Base-by-base conservation (phyloP, 2,113 vertebrate genomes). In the Cyanoliseus patagonus region DNA sequence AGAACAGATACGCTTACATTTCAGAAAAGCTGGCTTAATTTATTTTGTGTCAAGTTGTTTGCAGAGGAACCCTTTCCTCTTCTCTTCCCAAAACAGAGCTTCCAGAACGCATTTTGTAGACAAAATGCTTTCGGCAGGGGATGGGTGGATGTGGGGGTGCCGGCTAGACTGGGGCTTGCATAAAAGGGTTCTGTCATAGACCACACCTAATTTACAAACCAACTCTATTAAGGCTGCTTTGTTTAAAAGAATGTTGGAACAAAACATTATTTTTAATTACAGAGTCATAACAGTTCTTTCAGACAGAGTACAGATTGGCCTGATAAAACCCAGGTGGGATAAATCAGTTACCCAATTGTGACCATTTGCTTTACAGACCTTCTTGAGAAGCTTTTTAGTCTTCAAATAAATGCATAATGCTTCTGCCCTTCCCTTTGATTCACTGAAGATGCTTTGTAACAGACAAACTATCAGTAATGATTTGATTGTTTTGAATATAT, bases 181-280 rank as follows among this genome's bases (percentile, higher is more conserved):
- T 89, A 78, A 95, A 94, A 68, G 83, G 10, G 19, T 78, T 94
- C 83, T 94, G 55, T 88, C 23, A 1, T 20, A 86, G 41, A 81
- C 72, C 37, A 72, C 61, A 84, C 64, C 69, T 88, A 74, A 95
- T 94, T 86, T 88, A 53, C 83, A 78, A 81, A 59, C 19, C 27
- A 30, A 77, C 46, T 88, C 86, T 67, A 70, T 86, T 88, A 90
- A 90, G 68, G 83, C 83, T 61, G 64, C 61, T 92, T 94, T 94
- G 68, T 92, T 92, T 85, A 80, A 66, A 95, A 83, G 88, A 93
- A 92, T 66, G 44, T 85, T 69, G 55, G 81, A 90, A 93, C 70
- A 82, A 82, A 82, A 72, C 31, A 35, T 44, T 91, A 51, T 87
- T 95, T 95, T 88, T 93, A 62, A 87, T 76, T 79, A 42, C 2